Base-by-base conservation (phyloP, 2,797 vertebrate genomes). In the Leucoraja ocellata region DNA sequence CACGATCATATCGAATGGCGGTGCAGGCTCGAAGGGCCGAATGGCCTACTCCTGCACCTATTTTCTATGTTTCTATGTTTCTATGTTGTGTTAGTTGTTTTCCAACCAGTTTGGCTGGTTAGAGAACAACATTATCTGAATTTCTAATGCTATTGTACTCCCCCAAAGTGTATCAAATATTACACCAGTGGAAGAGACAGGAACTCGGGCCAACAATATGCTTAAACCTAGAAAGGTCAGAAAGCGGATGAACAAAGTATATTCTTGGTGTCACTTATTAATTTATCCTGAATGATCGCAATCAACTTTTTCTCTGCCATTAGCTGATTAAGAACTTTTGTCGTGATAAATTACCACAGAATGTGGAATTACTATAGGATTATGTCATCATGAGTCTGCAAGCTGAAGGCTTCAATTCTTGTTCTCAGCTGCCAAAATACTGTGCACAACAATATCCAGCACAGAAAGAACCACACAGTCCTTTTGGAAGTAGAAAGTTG, bases 361-460 rank as follows among this genome's bases (percentile, higher is more conserved):
- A 95, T 94, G 95, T 73, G 95, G 96, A 95, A 97, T 97, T 97
- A 97, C 97, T 97, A 96, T 96, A 96, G 96, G 97, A 97, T 97
- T 97, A 97, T 97, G 97, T 97, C 97, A 97, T 96, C 97, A 97
- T 97, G 97, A 97, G 96, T 96, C 94, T 95, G 96, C 96, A 96
- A 95, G 95, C 96, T 94, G 96, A 96, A 96, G 95, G 96, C 95
- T 95, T 95, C 95, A 95, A 95, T 95, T 95, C 96, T 95, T 95
- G 96, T 95, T 95, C 95, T 96, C 95, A 95, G 95, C 96, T 97
- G 96, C 98, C 98, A 98, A 97, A 97, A 97, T 97, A 97, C 96
- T 96, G 96, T 96, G 97, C 97, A 97, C 97, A 97, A 97, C 98
- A 98, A 98, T 98, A 97, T 97, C 96, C 96, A 96, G 97, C 96